These are phyloP conservation scores for Gymnoscelis rufifasciata DNA, from an alignment of 2,888 invertebrate genomes.

Conservation along the genomic window DNA sequence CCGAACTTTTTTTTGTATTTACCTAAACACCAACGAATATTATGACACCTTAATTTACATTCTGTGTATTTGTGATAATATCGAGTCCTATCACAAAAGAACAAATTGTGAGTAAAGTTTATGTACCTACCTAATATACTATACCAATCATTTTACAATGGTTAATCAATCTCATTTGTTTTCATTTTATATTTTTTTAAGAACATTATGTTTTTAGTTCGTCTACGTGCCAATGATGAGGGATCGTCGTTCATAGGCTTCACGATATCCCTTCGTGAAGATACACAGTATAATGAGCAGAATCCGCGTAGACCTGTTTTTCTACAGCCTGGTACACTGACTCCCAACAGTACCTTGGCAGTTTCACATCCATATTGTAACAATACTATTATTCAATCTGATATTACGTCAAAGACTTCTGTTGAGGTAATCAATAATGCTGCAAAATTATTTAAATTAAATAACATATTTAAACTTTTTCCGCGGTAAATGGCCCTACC, in stretches of 20 bases:
- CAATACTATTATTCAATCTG: conserved; percentile 58
- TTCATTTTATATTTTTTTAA: neutral
- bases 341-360: conserved; percentile 36
- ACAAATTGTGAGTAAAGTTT: no score
- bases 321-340: conserved; percentile 49
- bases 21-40: no score
- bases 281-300: conserved; percentile 43
- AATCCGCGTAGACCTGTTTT: conserved; percentile 51
- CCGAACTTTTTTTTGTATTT: no score
- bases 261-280: conserved; percentile 57
- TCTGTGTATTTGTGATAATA: no score
- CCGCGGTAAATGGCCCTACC: no score
- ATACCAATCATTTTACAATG: no score
- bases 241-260: conserved; percentile 61
- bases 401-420: conserved; percentile 56
- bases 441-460: no score
- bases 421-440: conserved; percentile 45
- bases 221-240: conserved; percentile 47
- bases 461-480: no score
- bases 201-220: conserved; percentile 42
- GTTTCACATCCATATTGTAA: conserved; percentile 43
- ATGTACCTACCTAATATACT: no score
- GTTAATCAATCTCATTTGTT: no score
- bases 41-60: no score
- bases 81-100: no score